Evolutionary conservation across 2,797 vertebrate species (phyloP), one percentile per base, ranked within the genome.

Genomic region (Pantherophis vulpinus): DNA sequence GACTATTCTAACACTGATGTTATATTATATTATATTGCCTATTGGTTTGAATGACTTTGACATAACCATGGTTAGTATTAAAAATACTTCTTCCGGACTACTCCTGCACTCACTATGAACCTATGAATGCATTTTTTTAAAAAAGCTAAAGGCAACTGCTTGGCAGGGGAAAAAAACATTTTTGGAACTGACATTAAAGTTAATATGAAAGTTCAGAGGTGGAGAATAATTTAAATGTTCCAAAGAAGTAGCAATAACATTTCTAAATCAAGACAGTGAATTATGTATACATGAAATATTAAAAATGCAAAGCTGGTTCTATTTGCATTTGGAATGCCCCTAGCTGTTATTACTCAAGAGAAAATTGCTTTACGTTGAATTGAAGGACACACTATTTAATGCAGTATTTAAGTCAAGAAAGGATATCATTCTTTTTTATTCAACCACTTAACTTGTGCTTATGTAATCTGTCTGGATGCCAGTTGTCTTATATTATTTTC

Each of bases 381-480:
- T 97, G 97, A 97, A 98, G 97, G 97, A 95, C 97, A 97, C 83
- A 96, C 94, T 98, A 97, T 97, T 98, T 98, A 98, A 96, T 95
- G 95, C 96, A 97, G 96, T 97, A 96, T 97, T 98, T 97, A 98
- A 98, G 96, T 97, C 96, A 97, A 97, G 97, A 93, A 97, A 95
- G 96, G 97, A 97, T 98, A 98, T 98, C 97, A 98, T 91, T 98
- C 98, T 98, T 98, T 98, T 98, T 98, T 98, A 98, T 98, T 97
- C 96, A 95, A 97, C 97, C 97, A 98, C 98, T 98, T 98, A 98
- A 97, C 96, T 97, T 95, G 95, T 97, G 95, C 88, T 98, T 98
- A 98, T 98, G 97, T 97, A 98, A 98, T 98, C 97, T 97, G 96
- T 97, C 96, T 97, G 97, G 97, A 97, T 96, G 95, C 70, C 97